Percentiles rank a stretch among this genome's conserved stretches.
Evolutionary conservation across 1,140 invertebrate species (phyloP).

Genomic region (Drosophila lacertosa): DNA sequence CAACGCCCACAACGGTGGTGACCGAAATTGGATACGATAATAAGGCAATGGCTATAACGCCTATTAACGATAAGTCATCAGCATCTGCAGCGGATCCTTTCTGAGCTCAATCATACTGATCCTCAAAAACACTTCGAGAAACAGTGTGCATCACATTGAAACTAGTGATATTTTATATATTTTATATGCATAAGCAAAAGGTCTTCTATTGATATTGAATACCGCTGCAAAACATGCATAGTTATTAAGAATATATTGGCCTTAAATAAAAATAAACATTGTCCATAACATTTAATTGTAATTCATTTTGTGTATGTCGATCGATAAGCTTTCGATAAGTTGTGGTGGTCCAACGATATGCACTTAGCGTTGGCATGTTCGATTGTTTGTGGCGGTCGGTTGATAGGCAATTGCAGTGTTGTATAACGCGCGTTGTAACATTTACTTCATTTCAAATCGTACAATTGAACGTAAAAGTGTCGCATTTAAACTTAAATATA

Average conservation of each 20-base stretch:
- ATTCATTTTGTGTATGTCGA: no score
- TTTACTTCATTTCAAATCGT: no score
- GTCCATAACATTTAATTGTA: not conserved
- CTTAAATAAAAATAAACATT: constrained; percentile 17
- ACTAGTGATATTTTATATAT: constrained; percentile 60
- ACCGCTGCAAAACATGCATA: constrained; percentile 19
- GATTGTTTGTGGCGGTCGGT: constrained; percentile 24
- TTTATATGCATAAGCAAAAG: constrained; percentile 21
- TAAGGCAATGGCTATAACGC: constrained; percentile 77
- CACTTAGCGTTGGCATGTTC: no score
- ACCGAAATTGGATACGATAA: constrained; percentile 78
- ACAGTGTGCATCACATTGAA: constrained; percentile 75
- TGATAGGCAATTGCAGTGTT: not conserved
- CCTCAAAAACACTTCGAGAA: constrained; percentile 24
- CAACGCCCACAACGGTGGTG: constrained; percentile 69
- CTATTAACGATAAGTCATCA: constrained; percentile 68
- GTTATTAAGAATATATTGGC: constrained; percentile 5
- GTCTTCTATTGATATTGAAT: constrained; percentile 24
- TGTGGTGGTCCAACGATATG: not conserved
- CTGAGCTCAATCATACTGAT: constrained; percentile 25
- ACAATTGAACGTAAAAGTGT: not conserved
- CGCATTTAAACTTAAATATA: constrained; percentile 55
- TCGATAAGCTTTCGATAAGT: not conserved
- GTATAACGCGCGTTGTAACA: not conserved
- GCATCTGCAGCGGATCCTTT: constrained; percentile 40